Evolutionary conservation across 2,797 vertebrate species (phyloP), one percentile per base, ranked within the genome.

Genomic region (Urocyon cinereoargenteus): DNA sequence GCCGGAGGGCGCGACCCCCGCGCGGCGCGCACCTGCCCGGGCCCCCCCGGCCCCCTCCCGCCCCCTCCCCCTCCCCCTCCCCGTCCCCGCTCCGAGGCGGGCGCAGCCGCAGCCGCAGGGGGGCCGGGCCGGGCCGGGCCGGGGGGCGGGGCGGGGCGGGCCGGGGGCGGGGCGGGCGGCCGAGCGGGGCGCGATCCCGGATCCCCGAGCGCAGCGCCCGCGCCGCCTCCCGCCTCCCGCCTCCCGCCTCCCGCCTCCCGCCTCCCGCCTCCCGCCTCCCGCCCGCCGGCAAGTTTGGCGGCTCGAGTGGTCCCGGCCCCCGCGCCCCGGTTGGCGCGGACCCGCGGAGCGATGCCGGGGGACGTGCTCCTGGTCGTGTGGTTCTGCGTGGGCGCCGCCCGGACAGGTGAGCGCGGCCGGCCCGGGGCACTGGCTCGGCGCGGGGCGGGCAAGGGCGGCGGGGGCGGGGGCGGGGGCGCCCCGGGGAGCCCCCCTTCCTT

Each of bases 331-430:
- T 90, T 13, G 91, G 86, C 94, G 85, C 90, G 97, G 92, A 95
- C 90, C 88, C 94, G 89, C 64, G 62, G 87, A 97, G 90, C 88
- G 16, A 97, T 98, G 97, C 97, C 89, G 87, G 98, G 98, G 98
- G 98, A 98, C 97, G 91, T 96, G 78, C 75, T 99, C 40, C 87
- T 98, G 94, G 98, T 98, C 94, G 86, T 98, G 59, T 98, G 98
- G 98, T 98, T 98, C 68, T 99, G 98, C 49, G 97, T 98, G 96
- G 98, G 98, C 96, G 90, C 97, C 64, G 97, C 98, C 86, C 96
- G 98, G 96, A 95, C 98, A 98, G 98, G 99, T 99, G 96, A 98
- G 98, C 45, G 3, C 9, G 59, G 59, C 88, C 31, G 49, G 51
- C 53, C 21, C 40, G n/a, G 55, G 57, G 79, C 51, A 61, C 1